These are phyloP conservation scores for Subacronicta megacephala DNA, from an alignment of 2,888 invertebrate genomes.

Conservation along the genomic window DNA sequence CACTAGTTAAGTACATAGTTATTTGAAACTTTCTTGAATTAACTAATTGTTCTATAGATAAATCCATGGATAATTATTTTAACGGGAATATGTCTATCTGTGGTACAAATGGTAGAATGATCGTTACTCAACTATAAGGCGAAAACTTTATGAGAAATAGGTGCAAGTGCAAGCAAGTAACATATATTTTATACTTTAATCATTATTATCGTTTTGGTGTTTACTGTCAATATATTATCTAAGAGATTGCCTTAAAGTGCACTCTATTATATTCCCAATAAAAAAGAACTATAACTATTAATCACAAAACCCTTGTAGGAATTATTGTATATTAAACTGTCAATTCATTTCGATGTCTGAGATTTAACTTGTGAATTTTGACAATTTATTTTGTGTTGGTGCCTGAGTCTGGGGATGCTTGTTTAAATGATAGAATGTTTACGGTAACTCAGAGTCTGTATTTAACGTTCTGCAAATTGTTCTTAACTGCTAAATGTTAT, in stretches of 20 bases:
- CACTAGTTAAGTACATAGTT: slow-evolving; percentile 82
- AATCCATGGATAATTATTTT: slow-evolving; percentile 54
- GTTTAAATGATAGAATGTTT: too few relatives aligned
- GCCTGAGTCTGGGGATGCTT: too few relatives aligned
- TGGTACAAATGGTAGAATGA: slow-evolving; percentile 49
- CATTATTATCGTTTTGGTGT: slow-evolving; percentile 45
- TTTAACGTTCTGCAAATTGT: too few relatives aligned
- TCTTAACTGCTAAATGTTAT: too few relatives aligned
- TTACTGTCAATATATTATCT: slow-evolving; percentile 72
- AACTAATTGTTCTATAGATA: slow-evolving; percentile 62
- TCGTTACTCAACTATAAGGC: slow-evolving; percentile 56
- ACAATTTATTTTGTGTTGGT: too few relatives aligned
- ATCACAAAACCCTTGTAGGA: slow-evolving; percentile 26
- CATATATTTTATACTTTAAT: slow-evolving; percentile 27
- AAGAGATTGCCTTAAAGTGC: slow-evolving; percentile 67
- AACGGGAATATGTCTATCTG: slow-evolving; percentile 55
- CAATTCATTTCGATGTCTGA: slow-evolving; percentile 28
- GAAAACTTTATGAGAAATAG: slow-evolving; percentile 31
- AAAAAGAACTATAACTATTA: slow-evolving; percentile 47
- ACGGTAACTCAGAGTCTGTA: too few relatives aligned
- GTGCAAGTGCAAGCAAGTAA: slow-evolving; percentile 51
- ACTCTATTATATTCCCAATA: slow-evolving; percentile 58
- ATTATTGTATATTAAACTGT: slow-evolving; percentile 20
- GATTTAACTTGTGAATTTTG: slow-evolving; percentile 13
- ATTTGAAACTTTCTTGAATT: slow-evolving; percentile 66